These are phyloP conservation scores for Drosophila imparisetae DNA, from an alignment of 2,888 invertebrate species.

Conservation along the genomic window DNA sequence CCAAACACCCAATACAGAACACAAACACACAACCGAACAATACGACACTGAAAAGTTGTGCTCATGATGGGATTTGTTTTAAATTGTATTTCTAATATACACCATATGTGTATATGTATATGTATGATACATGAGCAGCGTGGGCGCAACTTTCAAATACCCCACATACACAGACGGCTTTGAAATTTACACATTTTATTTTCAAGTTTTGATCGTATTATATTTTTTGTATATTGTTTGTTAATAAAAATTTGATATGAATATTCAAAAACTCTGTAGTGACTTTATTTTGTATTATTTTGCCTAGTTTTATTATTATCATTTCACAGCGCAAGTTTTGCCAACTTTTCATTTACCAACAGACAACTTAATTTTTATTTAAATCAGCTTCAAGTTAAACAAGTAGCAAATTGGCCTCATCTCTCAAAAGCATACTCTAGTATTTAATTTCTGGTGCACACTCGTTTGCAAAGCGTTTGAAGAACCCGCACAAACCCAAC, in stretches of 20 bases:
- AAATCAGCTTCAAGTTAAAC: constrained; percentile 20
- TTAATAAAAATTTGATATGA: constrained; percentile 42
- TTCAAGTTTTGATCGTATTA: constrained; percentile 30
- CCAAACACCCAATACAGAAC: constrained; percentile 27
- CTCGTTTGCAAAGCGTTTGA: constrained; percentile 79
- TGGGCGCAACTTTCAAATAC: constrained; percentile 47
- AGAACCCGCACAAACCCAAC: constrained; percentile 72
- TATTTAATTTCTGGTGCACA: constrained; percentile 69
- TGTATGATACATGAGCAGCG: neutral
- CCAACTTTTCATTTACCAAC: constrained; percentile 12
- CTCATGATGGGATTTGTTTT: constrained; percentile 27
- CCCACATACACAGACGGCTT: constrained; percentile 59
- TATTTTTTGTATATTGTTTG: constrained; percentile 16
- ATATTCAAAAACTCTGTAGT: constrained; percentile 27
- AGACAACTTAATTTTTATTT: constrained; percentile 1
- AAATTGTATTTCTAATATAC: neutral
- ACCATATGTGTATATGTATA: neutral
- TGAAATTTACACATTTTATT: constrained; percentile 51
- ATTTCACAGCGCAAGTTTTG: constrained; percentile 8
- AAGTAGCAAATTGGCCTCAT: constrained; percentile 63
- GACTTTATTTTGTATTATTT: constrained; percentile 20
- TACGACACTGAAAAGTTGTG: constrained; percentile 48
- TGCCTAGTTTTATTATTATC: constrained; percentile 20
- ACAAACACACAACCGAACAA: constrained; percentile 33
- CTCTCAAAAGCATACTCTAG: constrained; percentile 43